Evolutionary conservation across 2,797 vertebrate species (phyloP).

Genomic region (Coluber constrictor): DNA sequence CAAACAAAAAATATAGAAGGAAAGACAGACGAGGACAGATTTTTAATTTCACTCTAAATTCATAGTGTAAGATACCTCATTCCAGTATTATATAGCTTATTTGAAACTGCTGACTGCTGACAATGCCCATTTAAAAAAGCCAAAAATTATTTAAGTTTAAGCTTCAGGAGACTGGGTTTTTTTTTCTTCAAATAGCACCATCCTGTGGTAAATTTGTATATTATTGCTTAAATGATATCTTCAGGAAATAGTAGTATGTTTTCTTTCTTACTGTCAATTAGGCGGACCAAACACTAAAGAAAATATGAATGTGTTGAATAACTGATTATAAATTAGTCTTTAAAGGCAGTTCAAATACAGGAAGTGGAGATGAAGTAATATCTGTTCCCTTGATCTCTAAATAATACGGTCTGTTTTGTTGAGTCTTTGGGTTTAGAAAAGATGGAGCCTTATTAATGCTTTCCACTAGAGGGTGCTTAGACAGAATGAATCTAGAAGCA

Average conservation of each 20-base stretch:
- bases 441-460: not conserved
- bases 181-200: constrained; percentile 40
- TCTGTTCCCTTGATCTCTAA: not conserved
- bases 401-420: not conserved
- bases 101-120: not conserved
- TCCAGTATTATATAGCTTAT: not conserved
- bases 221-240: constrained; percentile 14
- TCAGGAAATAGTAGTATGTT: not conserved
- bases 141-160: not conserved
- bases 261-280: not conserved
- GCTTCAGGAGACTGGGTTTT: not conserved
- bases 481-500: not conserved
- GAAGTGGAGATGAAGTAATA: not conserved
- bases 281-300: not conserved
- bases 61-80: not conserved
- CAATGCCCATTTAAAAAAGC: not conserved
- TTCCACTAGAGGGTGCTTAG: not conserved
- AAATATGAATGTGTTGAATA: not conserved
- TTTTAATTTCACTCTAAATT: not conserved
- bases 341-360: not conserved
- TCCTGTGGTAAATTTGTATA: constrained; percentile 58
- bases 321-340: not conserved
- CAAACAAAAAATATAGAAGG: not conserved
- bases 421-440: not conserved
- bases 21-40: not conserved